Percentiles rank a stretch among this genome's conserved stretches.
Conservation (phyloP, 2,888 invertebrate genomes). For the Lasioglossum vierecki region DNA sequence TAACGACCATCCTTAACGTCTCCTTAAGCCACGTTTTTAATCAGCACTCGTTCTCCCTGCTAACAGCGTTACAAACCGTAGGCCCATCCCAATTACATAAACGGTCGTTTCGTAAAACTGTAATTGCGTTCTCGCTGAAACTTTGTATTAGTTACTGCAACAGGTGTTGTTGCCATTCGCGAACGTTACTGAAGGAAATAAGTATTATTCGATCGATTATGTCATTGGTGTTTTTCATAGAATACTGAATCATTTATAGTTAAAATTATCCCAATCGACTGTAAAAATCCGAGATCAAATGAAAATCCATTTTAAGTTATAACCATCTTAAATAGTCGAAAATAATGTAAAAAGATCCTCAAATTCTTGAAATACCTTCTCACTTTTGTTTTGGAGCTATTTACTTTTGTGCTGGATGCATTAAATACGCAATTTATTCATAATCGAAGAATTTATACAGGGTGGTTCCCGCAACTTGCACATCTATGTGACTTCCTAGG, state of each 20-base stretch:
- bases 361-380: not conserved
- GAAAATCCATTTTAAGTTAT: not conserved
- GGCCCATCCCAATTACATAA: conserved; percentile 35
- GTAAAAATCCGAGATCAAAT: not conserved
- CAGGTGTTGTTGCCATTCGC: conserved; percentile 53
- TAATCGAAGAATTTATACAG: no score
- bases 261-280: not conserved
- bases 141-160: conserved; percentile 52
- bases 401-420: not conserved
- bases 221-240: not conserved
- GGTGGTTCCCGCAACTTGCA: no score
- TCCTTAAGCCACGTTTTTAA: conserved; percentile 70
- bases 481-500: no score
- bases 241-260: not conserved
- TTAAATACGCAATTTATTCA: not conserved
- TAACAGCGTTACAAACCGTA: conserved; percentile 36
- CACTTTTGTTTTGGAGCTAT: not conserved
- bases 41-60: conserved; percentile 54
- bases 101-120: conserved; percentile 33
- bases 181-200: conserved; percentile 20
- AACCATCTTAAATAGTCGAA: not conserved
- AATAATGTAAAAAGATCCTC: not conserved
- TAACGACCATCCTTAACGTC: conserved; percentile 66
- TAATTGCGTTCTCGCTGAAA: conserved; percentile 34
- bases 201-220: conserved; percentile 12